phyloP scores from a whole-genome alignment of 2,113 vertebrate species.

The Zootoca vivipara region DNA sequence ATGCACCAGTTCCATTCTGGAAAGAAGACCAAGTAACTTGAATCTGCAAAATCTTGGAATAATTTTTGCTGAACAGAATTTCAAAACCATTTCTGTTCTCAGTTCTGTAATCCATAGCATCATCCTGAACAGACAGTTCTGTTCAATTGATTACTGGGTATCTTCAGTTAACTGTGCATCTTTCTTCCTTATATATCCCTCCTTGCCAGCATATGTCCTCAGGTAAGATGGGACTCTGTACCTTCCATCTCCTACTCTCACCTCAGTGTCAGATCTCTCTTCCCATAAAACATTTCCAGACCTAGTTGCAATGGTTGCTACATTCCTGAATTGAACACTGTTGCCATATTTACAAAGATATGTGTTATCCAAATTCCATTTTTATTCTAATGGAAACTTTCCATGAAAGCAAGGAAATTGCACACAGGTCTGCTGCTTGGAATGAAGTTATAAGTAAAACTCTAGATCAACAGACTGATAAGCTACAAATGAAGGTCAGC shows the following conservation, averaged over 20 bases:
- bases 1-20: too few species aligned
- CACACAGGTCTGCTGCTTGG: background rate
- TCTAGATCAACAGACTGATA: background rate
- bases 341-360: too few species aligned
- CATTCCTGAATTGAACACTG: too few species aligned
- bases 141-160: background rate
- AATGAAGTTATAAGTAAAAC: background rate
- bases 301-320: too few species aligned
- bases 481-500: background rate
- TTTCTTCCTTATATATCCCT: background rate
- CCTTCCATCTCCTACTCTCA: too few species aligned
- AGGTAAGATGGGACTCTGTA: too few species aligned
- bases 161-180: background rate
- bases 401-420: background rate
- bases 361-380: too few species aligned
- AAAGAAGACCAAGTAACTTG: background rate
- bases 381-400: too few species aligned
- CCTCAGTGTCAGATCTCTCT: too few species aligned
- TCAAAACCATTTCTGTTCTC: background rate
- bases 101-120: background rate
- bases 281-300: too few species aligned
- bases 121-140: background rate
- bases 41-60: background rate
- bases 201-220: too few species aligned
- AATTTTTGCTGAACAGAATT: background rate